Conservation (phyloP, 2,888 invertebrate species). For the Philhelius pedissequus region DNA sequence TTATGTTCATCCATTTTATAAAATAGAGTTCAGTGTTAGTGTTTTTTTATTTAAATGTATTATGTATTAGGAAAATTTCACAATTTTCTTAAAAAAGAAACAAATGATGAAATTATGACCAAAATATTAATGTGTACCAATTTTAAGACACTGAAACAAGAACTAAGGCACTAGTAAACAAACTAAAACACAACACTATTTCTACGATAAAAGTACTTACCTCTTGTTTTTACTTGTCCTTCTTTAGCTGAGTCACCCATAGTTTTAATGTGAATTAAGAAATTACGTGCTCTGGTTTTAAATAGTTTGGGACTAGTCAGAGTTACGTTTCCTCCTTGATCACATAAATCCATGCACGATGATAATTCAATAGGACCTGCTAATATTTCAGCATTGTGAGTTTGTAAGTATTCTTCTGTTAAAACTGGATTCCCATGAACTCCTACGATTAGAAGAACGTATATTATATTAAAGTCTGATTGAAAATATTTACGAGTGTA, state of each 20-base stretch:
- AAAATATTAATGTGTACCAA: background rate
- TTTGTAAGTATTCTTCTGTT: conserved; percentile 89
- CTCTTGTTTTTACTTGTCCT: conserved; percentile 77
- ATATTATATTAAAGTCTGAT: background rate
- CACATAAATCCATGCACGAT: conserved; percentile 90
- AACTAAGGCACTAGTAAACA: conserved; percentile 2
- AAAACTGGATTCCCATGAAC: conserved; percentile 86
- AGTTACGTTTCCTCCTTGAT: conserved; percentile 90
- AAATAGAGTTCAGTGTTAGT: too few species aligned
- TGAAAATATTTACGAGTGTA: conserved; percentile 71
- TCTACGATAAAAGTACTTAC: conserved; percentile 70
- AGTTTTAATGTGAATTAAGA: conserved; percentile 89
- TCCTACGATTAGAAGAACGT: conserved; percentile 69
- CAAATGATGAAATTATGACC: too few species aligned
- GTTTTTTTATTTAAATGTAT: too few species aligned
- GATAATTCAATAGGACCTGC: conserved; percentile 93
- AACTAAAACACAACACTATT: background rate
- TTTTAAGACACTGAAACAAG: background rate
- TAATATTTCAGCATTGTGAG: conserved; percentile 93
- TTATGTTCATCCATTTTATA: too few species aligned
- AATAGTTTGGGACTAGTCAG: conserved; percentile 92
- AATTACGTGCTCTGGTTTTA: conserved; percentile 87
- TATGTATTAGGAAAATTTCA: too few species aligned
- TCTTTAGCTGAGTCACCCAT: conserved; percentile 83
- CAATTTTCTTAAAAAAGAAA: too few species aligned